phyloP scores from a whole-genome alignment of 1,140 invertebrate genomes.

The Lysiphlebus fabarum region DNA sequence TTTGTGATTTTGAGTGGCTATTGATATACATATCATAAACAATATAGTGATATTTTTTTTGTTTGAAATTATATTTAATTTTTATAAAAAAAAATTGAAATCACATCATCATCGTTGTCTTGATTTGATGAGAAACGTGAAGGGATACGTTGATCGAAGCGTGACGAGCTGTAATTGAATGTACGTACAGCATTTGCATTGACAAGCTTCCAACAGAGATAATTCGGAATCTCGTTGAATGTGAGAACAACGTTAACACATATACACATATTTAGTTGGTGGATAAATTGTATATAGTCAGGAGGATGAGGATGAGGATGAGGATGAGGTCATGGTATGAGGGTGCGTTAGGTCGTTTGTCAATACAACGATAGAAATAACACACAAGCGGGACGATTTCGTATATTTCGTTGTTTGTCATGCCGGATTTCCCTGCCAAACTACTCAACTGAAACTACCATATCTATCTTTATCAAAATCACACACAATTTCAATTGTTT shows the following conservation, averaged over 20 bases:
- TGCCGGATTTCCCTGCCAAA: constrained; percentile 17
- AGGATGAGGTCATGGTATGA: constrained; percentile 32
- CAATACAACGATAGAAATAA: constrained; percentile 45
- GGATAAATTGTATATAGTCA: constrained; percentile 23
- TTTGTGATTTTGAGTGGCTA: too few species aligned
- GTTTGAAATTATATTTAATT: too few species aligned
- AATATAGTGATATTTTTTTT: too few species aligned
- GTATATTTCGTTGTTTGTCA: constrained; percentile 19
- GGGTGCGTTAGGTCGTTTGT: constrained; percentile 51
- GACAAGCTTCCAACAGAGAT: constrained; percentile 54
- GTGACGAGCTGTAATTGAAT: constrained; percentile 56
- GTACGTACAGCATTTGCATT: constrained; percentile 55
- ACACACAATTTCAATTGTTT: too few species aligned
- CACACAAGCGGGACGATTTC: constrained; percentile 10
- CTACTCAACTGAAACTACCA: not conserved
- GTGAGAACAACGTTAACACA: constrained; percentile 23
- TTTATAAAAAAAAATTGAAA: too few species aligned
- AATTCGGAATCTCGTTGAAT: constrained; percentile 55
- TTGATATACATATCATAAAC: too few species aligned
- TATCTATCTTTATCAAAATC: too few species aligned
- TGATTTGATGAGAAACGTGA: not conserved
- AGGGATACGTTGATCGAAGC: constrained; percentile 46
- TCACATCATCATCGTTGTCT: too few species aligned
- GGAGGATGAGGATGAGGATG: constrained; percentile 4
- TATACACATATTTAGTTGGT: too few species aligned